Percentiles rank a stretch among this genome's conserved stretches.
Conservation (phyloP, 2,888 invertebrate species). For the Zelleria hepariella region DNA sequence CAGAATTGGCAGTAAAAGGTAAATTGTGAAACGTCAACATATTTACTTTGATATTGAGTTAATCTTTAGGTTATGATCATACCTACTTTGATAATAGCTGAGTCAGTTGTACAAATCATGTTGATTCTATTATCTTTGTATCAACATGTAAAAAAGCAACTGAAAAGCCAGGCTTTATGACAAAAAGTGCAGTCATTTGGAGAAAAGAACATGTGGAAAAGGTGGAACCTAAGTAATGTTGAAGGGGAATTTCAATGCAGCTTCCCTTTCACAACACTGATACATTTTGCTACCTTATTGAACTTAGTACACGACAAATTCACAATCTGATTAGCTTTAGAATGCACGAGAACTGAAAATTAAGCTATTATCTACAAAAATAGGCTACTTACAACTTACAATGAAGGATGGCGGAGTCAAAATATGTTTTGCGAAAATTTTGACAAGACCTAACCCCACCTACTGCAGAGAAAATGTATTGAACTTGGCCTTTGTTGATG, state of each 20-base stretch:
- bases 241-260: background rate
- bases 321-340: background rate
- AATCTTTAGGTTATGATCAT: no score
- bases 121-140: no score
- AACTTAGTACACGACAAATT: background rate
- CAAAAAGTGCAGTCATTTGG: background rate
- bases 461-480: conserved; percentile 20
- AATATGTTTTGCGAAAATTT: conserved; percentile 11
- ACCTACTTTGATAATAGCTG: no score
- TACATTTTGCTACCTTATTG: background rate
- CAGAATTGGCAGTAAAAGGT: no score
- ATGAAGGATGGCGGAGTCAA: background rate
- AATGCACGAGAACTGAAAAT: background rate
- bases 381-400: background rate
- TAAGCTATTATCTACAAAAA: background rate
- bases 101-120: no score
- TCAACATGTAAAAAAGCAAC: background rate
- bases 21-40: no score
- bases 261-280: background rate
- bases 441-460: conserved; percentile 56
- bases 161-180: background rate
- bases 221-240: background rate
- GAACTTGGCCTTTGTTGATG: background rate
- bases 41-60: no score
- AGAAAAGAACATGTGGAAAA: background rate